Evolutionary conservation across 2,797 vertebrate genomes (phyloP).

Genomic region (Sebastes vulpes): DNA sequence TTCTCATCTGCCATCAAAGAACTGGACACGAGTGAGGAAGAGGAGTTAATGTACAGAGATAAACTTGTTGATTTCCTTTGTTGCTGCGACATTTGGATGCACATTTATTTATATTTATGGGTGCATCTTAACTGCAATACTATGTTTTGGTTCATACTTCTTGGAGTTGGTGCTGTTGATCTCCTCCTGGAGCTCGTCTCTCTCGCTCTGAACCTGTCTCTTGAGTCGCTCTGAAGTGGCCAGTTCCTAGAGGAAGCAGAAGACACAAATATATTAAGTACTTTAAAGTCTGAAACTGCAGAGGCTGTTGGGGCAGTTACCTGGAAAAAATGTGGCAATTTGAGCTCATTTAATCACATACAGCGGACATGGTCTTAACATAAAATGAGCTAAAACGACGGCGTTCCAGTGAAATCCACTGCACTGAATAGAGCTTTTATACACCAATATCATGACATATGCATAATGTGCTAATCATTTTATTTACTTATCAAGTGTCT

Average conservation of each 20-base stretch:
- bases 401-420: neutral
- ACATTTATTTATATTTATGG: neutral
- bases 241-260: conserved; percentile 87
- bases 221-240: conserved; percentile 92
- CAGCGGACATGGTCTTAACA: neutral
- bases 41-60: neutral
- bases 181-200: conserved; percentile 96
- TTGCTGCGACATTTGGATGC: neutral
- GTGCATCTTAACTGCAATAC: neutral
- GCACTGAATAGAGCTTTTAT: neutral
- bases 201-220: conserved; percentile 93
- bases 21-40: conserved; percentile 70
- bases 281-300: neutral
- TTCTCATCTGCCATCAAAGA: conserved; percentile 92
- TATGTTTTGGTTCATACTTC: conserved; percentile 83
- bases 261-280: neutral
- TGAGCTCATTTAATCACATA: neutral
- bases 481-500: neutral
- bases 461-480: neutral
- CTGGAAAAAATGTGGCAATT: neutral
- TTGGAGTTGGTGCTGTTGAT: conserved; percentile 90
- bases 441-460: neutral
- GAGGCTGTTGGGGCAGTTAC: neutral
- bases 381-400: neutral
- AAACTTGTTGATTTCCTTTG: neutral